A percentile compares a stretch with the other conserved stretches of the same genome.
phyloP scores from a whole-genome alignment of 2,888 invertebrate species.

The Abrostola triplasia region DNA sequence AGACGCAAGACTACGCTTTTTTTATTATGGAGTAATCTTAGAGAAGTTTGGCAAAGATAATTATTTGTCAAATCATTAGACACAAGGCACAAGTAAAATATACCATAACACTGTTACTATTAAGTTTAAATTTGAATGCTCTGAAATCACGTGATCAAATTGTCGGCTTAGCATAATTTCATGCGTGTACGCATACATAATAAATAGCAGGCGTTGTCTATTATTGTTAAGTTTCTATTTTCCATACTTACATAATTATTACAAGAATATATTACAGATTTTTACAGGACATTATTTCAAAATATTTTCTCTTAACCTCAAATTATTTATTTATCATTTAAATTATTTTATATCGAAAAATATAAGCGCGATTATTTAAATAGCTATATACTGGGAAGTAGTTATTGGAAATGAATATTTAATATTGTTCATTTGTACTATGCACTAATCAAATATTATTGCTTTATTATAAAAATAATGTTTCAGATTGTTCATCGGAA shows the following conservation, averaged over 20 bases:
- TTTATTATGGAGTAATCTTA: too few species aligned
- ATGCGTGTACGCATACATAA: not conserved
- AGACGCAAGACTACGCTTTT: too few species aligned
- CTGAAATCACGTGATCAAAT: too few species aligned
- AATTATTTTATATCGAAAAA: constrained; percentile 46
- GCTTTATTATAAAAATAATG: constrained; percentile 28
- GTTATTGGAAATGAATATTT: constrained; percentile 23
- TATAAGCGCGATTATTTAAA: constrained; percentile 41
- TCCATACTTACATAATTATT: constrained; percentile 12
- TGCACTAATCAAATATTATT: constrained; percentile 40
- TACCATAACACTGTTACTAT: too few species aligned
- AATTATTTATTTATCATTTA: constrained; percentile 27
- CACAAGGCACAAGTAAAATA: too few species aligned
- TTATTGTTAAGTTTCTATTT: not conserved
- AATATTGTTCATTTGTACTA: constrained; percentile 45
- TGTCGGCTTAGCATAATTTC: too few species aligned
- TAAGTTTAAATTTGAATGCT: too few species aligned
- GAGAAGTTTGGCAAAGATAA: too few species aligned
- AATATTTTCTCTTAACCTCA: constrained; percentile 35
- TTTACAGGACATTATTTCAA: constrained; percentile 15
- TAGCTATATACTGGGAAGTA: constrained; percentile 11
- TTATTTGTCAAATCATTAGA: too few species aligned
- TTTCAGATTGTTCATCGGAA: constrained; percentile 3
- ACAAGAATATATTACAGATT: constrained; percentile 24
- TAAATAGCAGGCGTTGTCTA: not conserved